phyloP scores from a whole-genome alignment of 2,113 vertebrate genomes.

The Sinocyclocheilus anophthalmus region DNA sequence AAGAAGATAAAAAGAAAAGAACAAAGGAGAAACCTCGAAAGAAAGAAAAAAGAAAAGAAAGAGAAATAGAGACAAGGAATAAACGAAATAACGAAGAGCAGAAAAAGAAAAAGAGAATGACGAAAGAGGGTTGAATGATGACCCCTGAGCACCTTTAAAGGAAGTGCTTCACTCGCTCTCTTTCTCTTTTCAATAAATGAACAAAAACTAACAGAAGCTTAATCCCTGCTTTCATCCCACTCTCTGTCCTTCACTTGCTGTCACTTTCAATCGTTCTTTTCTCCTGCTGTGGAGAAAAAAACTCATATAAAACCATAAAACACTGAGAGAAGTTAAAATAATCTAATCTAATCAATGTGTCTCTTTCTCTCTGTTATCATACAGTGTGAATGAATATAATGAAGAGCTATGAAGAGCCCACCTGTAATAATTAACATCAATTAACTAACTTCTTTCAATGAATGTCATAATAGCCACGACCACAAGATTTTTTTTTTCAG shows the following conservation, averaged over 20 bases:
- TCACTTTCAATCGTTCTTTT: slow-evolving; percentile 47
- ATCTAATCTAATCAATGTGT: too few relatives aligned
- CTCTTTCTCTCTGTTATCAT: background rate
- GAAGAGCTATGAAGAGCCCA: background rate
- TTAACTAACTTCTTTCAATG: background rate
- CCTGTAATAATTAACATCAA: background rate
- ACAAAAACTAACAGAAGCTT: slow-evolving; percentile 48
- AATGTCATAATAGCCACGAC: background rate
- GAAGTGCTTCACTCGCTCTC: slow-evolving; percentile 35
- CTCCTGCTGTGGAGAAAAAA: slow-evolving; percentile 12
- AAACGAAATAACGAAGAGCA: too few relatives aligned
- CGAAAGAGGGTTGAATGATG: slow-evolving; percentile 16
- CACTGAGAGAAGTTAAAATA: background rate
- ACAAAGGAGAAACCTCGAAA: too few relatives aligned
- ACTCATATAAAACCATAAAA: slow-evolving; percentile 10
- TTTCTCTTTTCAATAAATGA: slow-evolving; percentile 42
- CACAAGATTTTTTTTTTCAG: background rate
- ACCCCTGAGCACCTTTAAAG: slow-evolving; percentile 35
- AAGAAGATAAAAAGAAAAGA: too few relatives aligned
- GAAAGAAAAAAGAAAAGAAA: too few relatives aligned
- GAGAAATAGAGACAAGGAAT: too few relatives aligned
- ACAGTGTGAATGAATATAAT: background rate
- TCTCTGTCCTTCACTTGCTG: slow-evolving; percentile 39
- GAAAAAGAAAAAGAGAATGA: slow-evolving; percentile 8
- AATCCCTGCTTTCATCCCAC: slow-evolving; percentile 41